Evolutionary conservation across 2,888 invertebrate species (phyloP).

Genomic region (Eurois occulta): DNA sequence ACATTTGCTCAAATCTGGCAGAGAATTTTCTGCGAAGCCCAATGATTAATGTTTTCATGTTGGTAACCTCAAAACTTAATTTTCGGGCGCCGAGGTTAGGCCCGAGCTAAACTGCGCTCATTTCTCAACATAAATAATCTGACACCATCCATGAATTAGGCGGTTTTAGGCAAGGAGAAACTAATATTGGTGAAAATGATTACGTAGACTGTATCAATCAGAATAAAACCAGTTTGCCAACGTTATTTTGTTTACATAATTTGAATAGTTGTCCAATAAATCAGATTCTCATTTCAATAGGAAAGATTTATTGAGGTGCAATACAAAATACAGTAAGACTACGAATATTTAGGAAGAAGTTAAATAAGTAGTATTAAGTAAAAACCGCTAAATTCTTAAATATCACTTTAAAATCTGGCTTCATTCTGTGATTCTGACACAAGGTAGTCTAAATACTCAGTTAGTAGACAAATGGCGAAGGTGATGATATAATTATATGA

Average conservation of each 20-base stretch:
- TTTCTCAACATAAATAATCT: slow-evolving; percentile 50
- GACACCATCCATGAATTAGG: slow-evolving; percentile 36
- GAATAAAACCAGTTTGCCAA: slow-evolving; percentile 39
- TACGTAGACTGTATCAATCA: slow-evolving; percentile 18
- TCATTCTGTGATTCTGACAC: background rate
- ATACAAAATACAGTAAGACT: background rate
- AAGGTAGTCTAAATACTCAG: slow-evolving; percentile 27
- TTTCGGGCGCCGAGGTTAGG: slow-evolving; percentile 36
- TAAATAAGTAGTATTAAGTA: background rate
- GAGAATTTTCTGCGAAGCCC: slow-evolving; percentile 35
- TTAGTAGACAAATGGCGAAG: slow-evolving; percentile 24
- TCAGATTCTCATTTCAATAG: slow-evolving; percentile 18
- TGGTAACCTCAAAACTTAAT: slow-evolving; percentile 35
- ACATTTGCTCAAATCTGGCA: slow-evolving; percentile 23
- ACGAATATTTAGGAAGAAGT: slow-evolving; percentile 11
- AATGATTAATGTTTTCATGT: slow-evolving; percentile 49
- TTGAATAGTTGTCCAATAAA: slow-evolving; percentile 23
- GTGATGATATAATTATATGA: slow-evolving; percentile 26
- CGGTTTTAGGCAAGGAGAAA: slow-evolving; percentile 40
- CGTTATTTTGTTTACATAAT: slow-evolving; percentile 25
- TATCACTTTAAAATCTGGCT: background rate
- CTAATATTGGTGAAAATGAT: slow-evolving; percentile 42
- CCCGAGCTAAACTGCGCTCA: slow-evolving; percentile 40
- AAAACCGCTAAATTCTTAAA: slow-evolving; percentile 2
- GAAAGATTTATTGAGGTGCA: slow-evolving; percentile 19